These are phyloP conservation scores for Stenodera caucasica DNA, from an alignment of 2,888 invertebrate genomes.

Conservation along the genomic window DNA sequence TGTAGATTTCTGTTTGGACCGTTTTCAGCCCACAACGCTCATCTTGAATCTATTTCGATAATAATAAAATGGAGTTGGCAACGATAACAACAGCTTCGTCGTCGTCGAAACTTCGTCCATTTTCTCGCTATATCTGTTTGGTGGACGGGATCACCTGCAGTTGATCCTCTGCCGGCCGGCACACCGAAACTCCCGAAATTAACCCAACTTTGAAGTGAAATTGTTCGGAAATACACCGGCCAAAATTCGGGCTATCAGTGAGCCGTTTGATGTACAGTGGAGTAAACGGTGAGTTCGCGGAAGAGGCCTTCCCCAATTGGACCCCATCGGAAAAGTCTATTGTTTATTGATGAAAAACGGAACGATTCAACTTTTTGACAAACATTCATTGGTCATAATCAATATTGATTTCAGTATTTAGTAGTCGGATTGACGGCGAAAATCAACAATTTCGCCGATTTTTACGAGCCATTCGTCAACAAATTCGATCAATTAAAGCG, in stretches of 20 bases:
- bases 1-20: not conserved
- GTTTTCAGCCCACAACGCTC: constrained; percentile 23
- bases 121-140: not conserved
- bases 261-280: constrained; percentile 26
- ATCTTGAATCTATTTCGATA: constrained; percentile 29
- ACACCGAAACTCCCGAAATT: not conserved
- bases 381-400: no score
- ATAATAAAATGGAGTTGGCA: constrained; percentile 27
- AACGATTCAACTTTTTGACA: no score
- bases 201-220: not conserved
- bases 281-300: constrained; percentile 22
- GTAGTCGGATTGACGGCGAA: not conserved
- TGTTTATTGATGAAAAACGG: no score
- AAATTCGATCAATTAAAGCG: no score
- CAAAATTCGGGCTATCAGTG: constrained; percentile 19
- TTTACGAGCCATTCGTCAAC: no score
- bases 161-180: constrained; percentile 24
- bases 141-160: constrained; percentile 27
- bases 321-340: no score
- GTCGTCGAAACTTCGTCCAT: not conserved
- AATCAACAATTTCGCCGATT: no score
- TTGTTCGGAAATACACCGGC: not conserved
- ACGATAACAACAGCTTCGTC: constrained; percentile 11
- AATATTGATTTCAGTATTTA: no score
- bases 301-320: no score